Conservation (phyloP, 2,888 invertebrate species). For the Tinea pellionella region DNA sequence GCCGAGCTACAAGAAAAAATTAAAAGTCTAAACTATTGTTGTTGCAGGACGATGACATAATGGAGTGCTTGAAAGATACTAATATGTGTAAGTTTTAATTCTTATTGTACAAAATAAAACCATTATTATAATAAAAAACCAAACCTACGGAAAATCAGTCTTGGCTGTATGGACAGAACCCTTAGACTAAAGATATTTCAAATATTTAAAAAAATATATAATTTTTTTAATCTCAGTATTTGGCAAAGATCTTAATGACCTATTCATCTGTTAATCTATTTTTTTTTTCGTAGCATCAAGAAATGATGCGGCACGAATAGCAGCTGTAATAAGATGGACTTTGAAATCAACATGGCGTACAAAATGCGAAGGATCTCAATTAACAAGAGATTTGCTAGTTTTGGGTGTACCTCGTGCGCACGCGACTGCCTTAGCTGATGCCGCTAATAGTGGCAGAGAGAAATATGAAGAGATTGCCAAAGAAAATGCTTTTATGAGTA, state of each 20-base stretch:
- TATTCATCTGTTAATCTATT: no score
- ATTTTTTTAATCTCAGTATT: no score
- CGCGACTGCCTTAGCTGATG: conserved; percentile 45
- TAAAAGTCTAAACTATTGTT: no score
- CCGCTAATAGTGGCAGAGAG: conserved; percentile 32
- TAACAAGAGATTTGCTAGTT: conserved; percentile 47
- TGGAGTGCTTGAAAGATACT: conserved; percentile 53
- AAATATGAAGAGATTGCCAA: conserved; percentile 30
- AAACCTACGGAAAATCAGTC: no score
- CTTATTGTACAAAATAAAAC: no score
- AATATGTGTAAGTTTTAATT: conserved; percentile 43
- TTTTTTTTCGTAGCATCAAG: neutral
- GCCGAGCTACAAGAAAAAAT: no score
- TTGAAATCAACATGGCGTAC: conserved; percentile 40
- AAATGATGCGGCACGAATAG: conserved; percentile 52
- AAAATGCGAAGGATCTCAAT: conserved; percentile 38
- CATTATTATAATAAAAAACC: no score
- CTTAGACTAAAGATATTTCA: no score
- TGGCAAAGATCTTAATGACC: no score
- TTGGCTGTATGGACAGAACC: no score
- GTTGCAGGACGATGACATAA: conserved; percentile 51
- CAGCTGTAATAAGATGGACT: conserved; percentile 53
- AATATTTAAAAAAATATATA: no score
- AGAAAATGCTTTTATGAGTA: conserved; percentile 42
- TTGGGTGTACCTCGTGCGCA: conserved; percentile 52